Evolutionary conservation across 2,113 vertebrate genomes (phyloP).

Genomic region (Alectura lathami): DNA sequence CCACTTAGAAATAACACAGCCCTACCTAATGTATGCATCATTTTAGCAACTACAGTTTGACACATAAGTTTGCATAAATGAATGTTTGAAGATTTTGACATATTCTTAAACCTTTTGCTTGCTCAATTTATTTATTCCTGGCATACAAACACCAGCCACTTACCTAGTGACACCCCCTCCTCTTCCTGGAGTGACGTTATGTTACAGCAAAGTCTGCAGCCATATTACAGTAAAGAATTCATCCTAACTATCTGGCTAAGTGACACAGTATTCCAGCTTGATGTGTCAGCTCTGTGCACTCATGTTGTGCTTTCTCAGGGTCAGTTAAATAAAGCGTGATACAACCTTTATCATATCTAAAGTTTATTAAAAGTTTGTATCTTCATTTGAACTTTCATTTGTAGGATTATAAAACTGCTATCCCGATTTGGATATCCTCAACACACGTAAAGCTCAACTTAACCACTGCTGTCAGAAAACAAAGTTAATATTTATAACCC

Average conservation of each 20-base stretch:
- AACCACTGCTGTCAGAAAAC: neutral
- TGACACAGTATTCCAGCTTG: neutral
- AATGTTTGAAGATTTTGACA: neutral
- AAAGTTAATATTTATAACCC: neutral
- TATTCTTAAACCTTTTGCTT: neutral
- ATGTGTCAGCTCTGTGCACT: neutral
- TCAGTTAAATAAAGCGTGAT: neutral
- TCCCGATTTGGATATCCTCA: neutral
- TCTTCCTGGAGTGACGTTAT: neutral
- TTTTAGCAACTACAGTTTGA: neutral
- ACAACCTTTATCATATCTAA: neutral
- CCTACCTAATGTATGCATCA: neutral
- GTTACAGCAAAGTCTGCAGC: neutral
- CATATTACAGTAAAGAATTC: neutral
- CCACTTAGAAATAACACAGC: neutral
- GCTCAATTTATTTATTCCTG: neutral
- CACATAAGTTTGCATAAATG: neutral
- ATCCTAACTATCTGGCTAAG: neutral
- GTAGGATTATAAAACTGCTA: neutral
- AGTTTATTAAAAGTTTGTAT: neutral
- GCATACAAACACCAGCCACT: neutral
- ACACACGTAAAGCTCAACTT: neutral
- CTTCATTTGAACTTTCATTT: neutral
- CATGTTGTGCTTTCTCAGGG: neutral
- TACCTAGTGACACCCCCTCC: neutral